Conservation (phyloP, 2,888 invertebrate genomes). For the Ornithoptera priamus region DNA sequence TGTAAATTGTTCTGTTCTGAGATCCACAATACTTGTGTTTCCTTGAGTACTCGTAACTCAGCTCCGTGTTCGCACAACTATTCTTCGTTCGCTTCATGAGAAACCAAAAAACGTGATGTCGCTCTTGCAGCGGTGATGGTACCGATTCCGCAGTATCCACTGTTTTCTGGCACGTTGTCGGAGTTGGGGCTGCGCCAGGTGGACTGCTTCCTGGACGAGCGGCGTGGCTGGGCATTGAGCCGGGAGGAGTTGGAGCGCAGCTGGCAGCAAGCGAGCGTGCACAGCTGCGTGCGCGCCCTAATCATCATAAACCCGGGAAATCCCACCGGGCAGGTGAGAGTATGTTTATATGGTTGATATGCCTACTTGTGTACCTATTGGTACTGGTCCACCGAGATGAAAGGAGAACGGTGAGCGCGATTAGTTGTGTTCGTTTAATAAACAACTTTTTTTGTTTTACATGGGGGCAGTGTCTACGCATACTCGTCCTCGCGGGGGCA, state of each 20-base stretch:
- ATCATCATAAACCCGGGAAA: constrained; percentile 99
- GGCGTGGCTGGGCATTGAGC: constrained; percentile 90
- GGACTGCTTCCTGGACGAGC: constrained; percentile 94
- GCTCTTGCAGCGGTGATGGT: constrained; percentile 89
- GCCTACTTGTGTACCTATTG: not conserved
- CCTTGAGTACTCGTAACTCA: too few relatives aligned
- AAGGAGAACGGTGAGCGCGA: not conserved
- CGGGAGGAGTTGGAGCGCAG: constrained; percentile 85
- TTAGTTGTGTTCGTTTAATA: too few relatives aligned
- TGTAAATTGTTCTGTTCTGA: too few relatives aligned
- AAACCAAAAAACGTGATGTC: too few relatives aligned
- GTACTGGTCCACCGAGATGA: too few relatives aligned
- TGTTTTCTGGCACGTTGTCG: constrained; percentile 95
- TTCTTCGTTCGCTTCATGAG: too few relatives aligned
- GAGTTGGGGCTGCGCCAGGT: constrained; percentile 92
- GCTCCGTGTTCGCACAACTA: too few relatives aligned
- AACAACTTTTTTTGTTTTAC: too few relatives aligned
- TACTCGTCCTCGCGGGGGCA: too few relatives aligned
- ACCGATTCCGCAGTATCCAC: constrained; percentile 98
- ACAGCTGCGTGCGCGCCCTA: constrained; percentile 89
- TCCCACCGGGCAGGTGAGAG: constrained; percentile 89
- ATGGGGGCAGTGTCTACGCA: too few relatives aligned
- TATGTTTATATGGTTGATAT: not conserved
- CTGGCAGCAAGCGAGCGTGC: constrained; percentile 81
- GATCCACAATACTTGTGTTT: too few relatives aligned